Base-by-base conservation (phyloP, 2,888 invertebrate genomes). In the Crepidodera aurea region DNA sequence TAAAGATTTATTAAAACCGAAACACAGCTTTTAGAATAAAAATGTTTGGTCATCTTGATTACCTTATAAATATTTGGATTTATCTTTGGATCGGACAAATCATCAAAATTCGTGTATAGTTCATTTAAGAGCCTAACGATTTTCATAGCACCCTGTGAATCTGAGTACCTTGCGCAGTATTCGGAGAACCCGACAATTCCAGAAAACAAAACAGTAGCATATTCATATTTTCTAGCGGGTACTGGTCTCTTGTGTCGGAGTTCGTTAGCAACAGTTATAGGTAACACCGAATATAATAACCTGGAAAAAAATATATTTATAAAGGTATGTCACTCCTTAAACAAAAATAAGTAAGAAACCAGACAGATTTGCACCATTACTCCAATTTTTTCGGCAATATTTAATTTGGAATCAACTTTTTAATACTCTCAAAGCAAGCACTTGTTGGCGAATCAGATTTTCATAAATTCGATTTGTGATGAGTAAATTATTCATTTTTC, bases 61-160 rank as follows among this genome's bases (percentile, higher is more conserved):
- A 95, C 96, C 91, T 97, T 97, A 78, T 96, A 97, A 53, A 96
- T 94, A 79, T 96, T 93, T 32, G 95, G 93, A 82, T 96, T 96
- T 72, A 90, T 89, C 77, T 91, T 93, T 3, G 94, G 93, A 81
- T 96, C 96, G 7, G 96, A 94, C 39, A 97, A 85, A 37, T 92
- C 94, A 82, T 97, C 97, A 76, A 96, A 96, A 2, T 94, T 91
- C 0, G 95, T 96, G 80, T 97, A 97, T 67, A 97, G 85, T 77
- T 93, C 90, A 80, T 97, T 97, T 50, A 97, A 87, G 88, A 96
- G 91, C 80, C 92, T 88, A 6, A 97, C 96, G 68, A 97, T 96
- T 84, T 95, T 95, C 94, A 96, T 96, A 42, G 96, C 96, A 0
- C 96, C 96, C 70, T 89, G 89, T 4, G 94, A 91, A 80, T 96